phyloP scores from a whole-genome alignment of 2,797 vertebrate genomes.

The Aeoliscus strigatus region DNA sequence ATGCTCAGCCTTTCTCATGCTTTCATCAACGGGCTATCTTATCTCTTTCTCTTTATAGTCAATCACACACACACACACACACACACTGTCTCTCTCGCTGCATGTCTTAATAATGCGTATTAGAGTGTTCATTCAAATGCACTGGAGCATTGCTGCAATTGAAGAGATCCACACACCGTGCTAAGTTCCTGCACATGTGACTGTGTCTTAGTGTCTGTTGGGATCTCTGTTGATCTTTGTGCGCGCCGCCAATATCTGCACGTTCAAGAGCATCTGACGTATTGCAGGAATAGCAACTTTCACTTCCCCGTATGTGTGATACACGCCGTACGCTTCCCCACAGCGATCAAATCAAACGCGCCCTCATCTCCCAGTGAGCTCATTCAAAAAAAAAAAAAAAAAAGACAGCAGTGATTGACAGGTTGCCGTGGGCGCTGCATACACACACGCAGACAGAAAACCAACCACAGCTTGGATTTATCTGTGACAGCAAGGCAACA shows the following conservation, averaged over 20 bases:
- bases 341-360: conserved; percentile 64
- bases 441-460: conserved; percentile 39
- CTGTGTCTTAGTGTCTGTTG: conserved; percentile 16
- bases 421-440: conserved; percentile 51
- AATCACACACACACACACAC: no score
- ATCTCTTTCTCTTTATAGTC: conserved; percentile 6
- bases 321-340: conserved; percentile 54
- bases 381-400: conserved; percentile 58
- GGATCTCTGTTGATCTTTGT: conserved; percentile 21
- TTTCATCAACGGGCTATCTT: conserved; percentile 9
- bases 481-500: conserved; percentile 47
- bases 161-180: conserved; percentile 12
- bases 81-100: no score
- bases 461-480: conserved; percentile 45
- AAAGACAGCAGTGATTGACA: conserved; percentile 61
- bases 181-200: conserved; percentile 16
- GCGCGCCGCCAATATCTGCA: conserved; percentile 23
- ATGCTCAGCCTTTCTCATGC: conserved; percentile 4
- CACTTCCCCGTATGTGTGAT: conserved; percentile 39
- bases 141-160: conserved; percentile 17
- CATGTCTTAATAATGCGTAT: conserved; percentile 18
- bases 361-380: conserved; percentile 58
- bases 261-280: conserved; percentile 36
- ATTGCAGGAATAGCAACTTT: conserved; percentile 48
- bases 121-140: conserved; percentile 23